These are phyloP conservation scores for Eulemur rufifrons DNA, from an alignment of 2,113 vertebrate species.

Conservation along the genomic window DNA sequence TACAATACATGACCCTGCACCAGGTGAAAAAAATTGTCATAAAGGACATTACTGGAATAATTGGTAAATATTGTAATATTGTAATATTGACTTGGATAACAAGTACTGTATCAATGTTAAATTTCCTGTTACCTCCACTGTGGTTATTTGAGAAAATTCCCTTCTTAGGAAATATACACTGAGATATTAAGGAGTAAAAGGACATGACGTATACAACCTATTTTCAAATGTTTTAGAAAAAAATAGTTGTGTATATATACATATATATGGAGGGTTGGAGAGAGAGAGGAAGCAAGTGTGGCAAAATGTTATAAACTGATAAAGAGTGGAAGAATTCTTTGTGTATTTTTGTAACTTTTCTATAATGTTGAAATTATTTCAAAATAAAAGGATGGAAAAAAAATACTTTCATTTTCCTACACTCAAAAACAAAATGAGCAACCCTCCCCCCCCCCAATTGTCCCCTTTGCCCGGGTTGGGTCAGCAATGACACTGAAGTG, in stretches of 20 bases:
- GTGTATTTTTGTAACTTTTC: constrained; percentile 2
- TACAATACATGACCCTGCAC: neutral
- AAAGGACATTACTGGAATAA: neutral
- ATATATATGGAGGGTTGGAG: too few species aligned
- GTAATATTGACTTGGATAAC: neutral
- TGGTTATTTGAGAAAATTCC: neutral
- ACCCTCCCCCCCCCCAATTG: neutral
- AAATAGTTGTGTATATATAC: neutral
- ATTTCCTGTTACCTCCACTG: neutral
- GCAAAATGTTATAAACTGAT: neutral
- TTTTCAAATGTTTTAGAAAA: neutral
- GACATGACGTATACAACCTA: neutral
- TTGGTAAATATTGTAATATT: neutral
- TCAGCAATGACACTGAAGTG: neutral
- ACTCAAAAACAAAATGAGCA: neutral
- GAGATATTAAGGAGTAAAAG: neutral
- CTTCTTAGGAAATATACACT: neutral
- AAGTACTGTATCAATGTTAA: neutral
- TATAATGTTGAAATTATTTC: constrained; percentile 23
- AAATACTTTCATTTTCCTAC: neutral
- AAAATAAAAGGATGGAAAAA: neutral
- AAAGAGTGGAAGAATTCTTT: neutral
- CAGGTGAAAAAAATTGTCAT: neutral
- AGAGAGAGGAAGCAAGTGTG: neutral
- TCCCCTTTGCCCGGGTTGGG: neutral